Evolutionary conservation across 2,113 vertebrate genomes (phyloP), one percentile per base, ranked within the genome.

Genomic region (Silurus asotus): DNA sequence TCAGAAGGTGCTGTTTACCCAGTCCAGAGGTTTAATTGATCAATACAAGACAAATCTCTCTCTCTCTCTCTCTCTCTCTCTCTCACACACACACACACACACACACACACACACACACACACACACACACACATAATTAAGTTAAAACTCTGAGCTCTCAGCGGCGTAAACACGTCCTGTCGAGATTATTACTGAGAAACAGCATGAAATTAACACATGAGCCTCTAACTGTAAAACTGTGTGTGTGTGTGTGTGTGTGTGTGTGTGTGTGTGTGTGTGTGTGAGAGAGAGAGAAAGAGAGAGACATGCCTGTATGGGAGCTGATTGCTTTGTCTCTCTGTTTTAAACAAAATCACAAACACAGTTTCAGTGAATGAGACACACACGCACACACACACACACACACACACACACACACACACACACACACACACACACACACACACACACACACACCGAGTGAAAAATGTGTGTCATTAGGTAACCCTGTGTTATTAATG

Each of bases 201-300:
- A 70, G 78, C 45, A 81, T 48, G 55, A 55, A 89, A 93, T 91
- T 90, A 92, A 93, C 91, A 88, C 81, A 83, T 85, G 45, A 72
- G 84, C 84, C 55, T 67, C 88, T 87, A 86, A 83, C 79, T 81
- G 88, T 90, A 87, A 92, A 86, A 86, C 88, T 80, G 78, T 81
- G 23, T 76, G 49, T 53, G 72, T 53, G 49, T 76, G 72, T 76
- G 70, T 74, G 70, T 51, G 45, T 74, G 70, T 74, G 70, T 74
- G 70, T 49, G 62, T 72, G 69, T 48, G 37, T 19, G 37, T 13
- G 69, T 69, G 65, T 69, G 65, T 65, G 64, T 67, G 67, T 45
- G 65, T 69, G 65, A 56, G 75, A 56, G 20, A 58, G 77, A 79
- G 56, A 61, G 56, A 80, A 17, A 62, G 20, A 6, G 53, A 76